phyloP scores from a whole-genome alignment of 2,797 vertebrate genomes.

The Sebastes trivittatus region DNA sequence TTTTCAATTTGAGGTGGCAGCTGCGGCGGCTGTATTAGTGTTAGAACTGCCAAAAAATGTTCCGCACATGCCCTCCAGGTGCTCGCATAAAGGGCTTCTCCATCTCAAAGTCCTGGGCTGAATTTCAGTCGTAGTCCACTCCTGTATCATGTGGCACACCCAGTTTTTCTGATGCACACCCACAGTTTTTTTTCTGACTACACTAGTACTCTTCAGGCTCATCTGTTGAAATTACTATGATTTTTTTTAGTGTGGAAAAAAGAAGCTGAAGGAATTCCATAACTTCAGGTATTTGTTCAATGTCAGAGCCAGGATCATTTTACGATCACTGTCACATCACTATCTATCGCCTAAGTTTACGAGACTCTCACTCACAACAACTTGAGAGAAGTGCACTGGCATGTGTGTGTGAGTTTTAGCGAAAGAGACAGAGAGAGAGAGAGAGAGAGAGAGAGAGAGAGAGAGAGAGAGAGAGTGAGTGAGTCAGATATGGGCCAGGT shows the following conservation, averaged over 20 bases:
- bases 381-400: neutral
- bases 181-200: neutral
- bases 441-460: neutral
- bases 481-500: neutral
- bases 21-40: too few relatives aligned
- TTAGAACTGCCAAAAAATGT: too few relatives aligned
- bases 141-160: too few relatives aligned
- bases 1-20: too few relatives aligned
- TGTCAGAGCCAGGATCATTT: conserved; percentile 26
- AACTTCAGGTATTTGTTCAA: conserved; percentile 23
- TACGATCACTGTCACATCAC: conserved; percentile 15
- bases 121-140: too few relatives aligned
- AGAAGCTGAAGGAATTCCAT: conserved; percentile 5
- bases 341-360: conserved; percentile 12
- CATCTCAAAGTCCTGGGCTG: too few relatives aligned
- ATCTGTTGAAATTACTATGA: conserved; percentile 22
- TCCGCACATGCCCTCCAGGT: too few relatives aligned
- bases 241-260: conserved; percentile 30
- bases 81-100: too few relatives aligned
- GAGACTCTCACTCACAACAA: neutral
- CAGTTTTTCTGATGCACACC: neutral
- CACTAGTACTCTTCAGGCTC: neutral
- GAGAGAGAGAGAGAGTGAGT: neutral
- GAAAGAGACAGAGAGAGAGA: neutral
- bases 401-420: neutral